These are phyloP conservation scores for Armadillidium nasatum DNA, from an alignment of 1,140 invertebrate species.

Conservation along the genomic window DNA sequence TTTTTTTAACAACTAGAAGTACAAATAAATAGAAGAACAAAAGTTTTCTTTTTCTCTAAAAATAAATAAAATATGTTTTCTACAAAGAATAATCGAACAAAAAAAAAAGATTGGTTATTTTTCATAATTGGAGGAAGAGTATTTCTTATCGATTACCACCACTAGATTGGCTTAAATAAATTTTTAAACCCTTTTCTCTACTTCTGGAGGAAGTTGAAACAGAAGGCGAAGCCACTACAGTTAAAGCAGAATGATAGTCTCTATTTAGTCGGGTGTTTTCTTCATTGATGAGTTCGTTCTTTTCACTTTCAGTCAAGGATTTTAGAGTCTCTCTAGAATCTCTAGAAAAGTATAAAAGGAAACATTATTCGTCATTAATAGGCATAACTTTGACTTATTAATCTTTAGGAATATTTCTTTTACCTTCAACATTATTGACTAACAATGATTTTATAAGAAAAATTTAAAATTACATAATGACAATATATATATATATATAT, in stretches of 20 bases:
- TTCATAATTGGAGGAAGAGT: too few relatives aligned
- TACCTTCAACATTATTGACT: too few relatives aligned
- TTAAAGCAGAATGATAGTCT: conserved; percentile 48
- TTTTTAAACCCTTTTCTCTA: conserved; percentile 67
- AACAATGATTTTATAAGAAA: too few relatives aligned
- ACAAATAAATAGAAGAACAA: background rate
- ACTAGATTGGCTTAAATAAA: conserved; percentile 56
- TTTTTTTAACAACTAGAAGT: too few relatives aligned
- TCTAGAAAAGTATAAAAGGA: conserved; percentile 51
- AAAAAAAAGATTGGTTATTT: background rate
- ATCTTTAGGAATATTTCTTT: background rate
- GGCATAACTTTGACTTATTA: background rate
- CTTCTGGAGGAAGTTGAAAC: conserved; percentile 21
- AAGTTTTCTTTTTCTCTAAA: background rate
- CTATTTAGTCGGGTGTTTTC: conserved; percentile 54
- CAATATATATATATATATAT: too few relatives aligned
- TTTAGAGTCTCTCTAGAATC: conserved; percentile 60
- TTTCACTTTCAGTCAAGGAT: conserved; percentile 59
- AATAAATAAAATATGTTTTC: background rate
- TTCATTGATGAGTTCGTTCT: conserved; percentile 57
- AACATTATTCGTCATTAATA: background rate
- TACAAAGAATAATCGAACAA: background rate
- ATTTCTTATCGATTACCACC: background rate
- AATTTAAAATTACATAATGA: too few relatives aligned
- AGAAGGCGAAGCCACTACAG: conserved; percentile 53